phyloP scores from a whole-genome alignment of 2,797 vertebrate genomes.

The Acanthornis magna region DNA sequence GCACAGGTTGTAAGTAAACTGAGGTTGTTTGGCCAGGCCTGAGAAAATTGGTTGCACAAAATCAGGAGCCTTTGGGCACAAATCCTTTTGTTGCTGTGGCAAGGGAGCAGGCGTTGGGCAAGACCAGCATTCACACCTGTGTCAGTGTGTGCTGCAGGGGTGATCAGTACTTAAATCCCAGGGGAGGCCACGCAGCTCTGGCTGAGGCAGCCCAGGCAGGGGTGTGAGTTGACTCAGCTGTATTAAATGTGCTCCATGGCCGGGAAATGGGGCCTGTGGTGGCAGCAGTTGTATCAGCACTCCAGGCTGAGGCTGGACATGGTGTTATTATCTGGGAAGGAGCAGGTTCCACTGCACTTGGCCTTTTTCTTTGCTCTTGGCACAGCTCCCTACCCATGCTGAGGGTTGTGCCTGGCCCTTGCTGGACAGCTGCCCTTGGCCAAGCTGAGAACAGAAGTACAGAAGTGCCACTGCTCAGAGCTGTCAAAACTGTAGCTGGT shows the following conservation, averaged over 20 bases:
- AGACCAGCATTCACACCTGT: background rate
- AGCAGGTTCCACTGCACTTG: background rate
- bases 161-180: background rate
- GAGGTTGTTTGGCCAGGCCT: background rate
- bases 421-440: background rate
- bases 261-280: rapidly evolving
- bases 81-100: background rate
- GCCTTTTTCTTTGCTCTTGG: background rate
- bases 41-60: background rate
- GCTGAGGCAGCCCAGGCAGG: background rate
- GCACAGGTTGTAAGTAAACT: background rate
- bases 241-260: background rate
- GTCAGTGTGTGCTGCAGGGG: background rate
- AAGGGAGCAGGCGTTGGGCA: background rate
- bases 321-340: rapidly evolving
- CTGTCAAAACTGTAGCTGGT: background rate
- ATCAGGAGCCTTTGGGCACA: background rate
- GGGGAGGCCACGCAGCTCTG: rapidly evolving
- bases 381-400: rapidly evolving
- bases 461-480: background rate
- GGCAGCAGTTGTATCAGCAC: background rate
- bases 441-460: background rate
- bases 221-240: background rate
- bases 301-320: background rate
- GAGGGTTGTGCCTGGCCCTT: rapidly evolving